Percentiles rank a stretch among this genome's conserved stretches.
phyloP scores from a whole-genome alignment of 2,888 invertebrate genomes.

The Koerneria pararmatus region DNA sequence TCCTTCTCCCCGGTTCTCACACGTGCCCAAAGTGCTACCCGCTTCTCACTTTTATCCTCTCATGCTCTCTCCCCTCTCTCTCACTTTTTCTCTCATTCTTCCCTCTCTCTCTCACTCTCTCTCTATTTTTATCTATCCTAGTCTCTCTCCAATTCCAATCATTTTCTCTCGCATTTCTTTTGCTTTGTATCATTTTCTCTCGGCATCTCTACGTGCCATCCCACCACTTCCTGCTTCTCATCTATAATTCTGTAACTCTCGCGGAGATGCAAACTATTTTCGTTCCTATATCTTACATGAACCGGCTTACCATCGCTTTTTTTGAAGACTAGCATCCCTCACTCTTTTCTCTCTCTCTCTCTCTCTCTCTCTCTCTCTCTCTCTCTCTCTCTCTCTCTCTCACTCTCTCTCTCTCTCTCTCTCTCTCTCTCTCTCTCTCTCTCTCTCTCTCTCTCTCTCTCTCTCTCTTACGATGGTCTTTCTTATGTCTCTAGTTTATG shows the following conservation, averaged over 20 bases:
- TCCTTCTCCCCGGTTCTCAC: no score
- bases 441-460: conserved; percentile 5
- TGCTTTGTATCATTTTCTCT: background rate
- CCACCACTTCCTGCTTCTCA: no score
- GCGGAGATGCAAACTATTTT: no score
- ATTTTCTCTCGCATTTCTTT: background rate
- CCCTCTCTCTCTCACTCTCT: conserved; percentile 1
- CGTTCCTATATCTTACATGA: no score
- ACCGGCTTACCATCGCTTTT: no score
- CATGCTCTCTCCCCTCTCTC: background rate
- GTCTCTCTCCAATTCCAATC: background rate
- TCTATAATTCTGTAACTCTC: no score
- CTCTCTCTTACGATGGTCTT: background rate
- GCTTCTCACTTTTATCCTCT: background rate
- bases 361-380: conserved; percentile 9
- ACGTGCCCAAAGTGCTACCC: background rate
- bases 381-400: background rate
- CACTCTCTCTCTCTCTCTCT: conserved; percentile 1
- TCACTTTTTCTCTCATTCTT: background rate
- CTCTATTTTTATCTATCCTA: background rate
- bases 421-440: background rate
- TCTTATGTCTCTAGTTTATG: background rate
- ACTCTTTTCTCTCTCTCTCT: background rate
- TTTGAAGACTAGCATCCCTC: no score
- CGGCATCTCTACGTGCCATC: no score